Evolutionary conservation across 2,797 vertebrate species (phyloP), one percentile per base, ranked within the genome.

Genomic region (Oreochromis mossambicus): DNA sequence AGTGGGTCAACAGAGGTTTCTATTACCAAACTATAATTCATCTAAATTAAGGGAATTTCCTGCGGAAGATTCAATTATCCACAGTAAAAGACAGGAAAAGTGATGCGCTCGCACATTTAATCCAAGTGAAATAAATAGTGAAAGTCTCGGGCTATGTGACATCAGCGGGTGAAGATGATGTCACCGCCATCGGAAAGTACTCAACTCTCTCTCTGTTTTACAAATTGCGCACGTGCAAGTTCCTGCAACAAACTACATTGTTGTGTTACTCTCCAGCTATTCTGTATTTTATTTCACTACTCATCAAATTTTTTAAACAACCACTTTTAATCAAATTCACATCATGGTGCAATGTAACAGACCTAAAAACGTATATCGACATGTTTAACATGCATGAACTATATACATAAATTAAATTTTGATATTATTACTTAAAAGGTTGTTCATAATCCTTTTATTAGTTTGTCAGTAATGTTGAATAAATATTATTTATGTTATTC

Each of bases 181-280:
- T 46, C 43, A 46, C 13, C 13, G 43, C 3, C 6, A 14, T 46
- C 6, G 43, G 29, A 61, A 61, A 19, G 29, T 34, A 34, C 15
- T 26, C 52, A 26, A 4, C 26, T 55, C 13, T 26, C 7, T 55
- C 4, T 15, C 0, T 55, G 14, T 36, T 55, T 55, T 55, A 26
- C 54, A 55, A 55, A 55, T 55, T 55, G 54, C 0, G 0, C 54
- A 26, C 0, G 24, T 0, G 4, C 24, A 55, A 1, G 54, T 55
- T 26, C 54, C 1, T 55, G 24, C 13, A 55, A 24, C 54, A 26
- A 14, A 24, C 26, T 24, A 2, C 54, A 29, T 29, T 55, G 54
- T 55, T 26, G 54, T 55, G 7, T 55, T 55, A 55, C 54, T 55
- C 54, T 55, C 0, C 54, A 29, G 54, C 54, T 55, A 55, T 55